A percentile compares a stretch with the other conserved stretches of the same genome.
Evolutionary conservation across 2,888 invertebrate genomes (phyloP).

Genomic region (Tanypteryx hageni): DNA sequence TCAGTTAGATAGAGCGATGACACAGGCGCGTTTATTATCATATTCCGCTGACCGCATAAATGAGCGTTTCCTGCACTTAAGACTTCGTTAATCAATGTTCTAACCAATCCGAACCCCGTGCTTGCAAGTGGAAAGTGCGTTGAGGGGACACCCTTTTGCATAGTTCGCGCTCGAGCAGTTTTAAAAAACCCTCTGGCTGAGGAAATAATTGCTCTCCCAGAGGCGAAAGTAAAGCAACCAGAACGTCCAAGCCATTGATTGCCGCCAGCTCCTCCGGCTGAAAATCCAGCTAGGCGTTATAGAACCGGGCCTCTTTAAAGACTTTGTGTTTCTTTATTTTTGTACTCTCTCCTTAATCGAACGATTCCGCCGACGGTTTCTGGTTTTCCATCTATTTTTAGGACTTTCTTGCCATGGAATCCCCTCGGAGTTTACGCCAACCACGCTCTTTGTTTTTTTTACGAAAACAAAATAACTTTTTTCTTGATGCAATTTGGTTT

Average conservation of each 20-base stretch:
- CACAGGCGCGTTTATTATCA: too few species aligned
- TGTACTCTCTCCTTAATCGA: background rate
- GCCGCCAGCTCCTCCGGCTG: slow-evolving; percentile 22
- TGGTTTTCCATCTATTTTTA: slow-evolving; percentile 24
- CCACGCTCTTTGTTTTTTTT: background rate
- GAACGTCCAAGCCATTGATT: slow-evolving; percentile 53
- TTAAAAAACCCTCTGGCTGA: slow-evolving; percentile 47
- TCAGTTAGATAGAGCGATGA: too few species aligned
- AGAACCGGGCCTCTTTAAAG: background rate
- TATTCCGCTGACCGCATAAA: too few species aligned
- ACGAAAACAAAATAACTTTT: background rate
- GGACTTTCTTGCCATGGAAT: background rate
- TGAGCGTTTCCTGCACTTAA: background rate
- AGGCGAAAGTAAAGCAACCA: slow-evolving; percentile 58
- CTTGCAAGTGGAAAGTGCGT: slow-evolving; percentile 22
- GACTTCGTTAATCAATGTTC: background rate
- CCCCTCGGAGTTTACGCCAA: background rate
- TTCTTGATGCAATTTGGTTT: background rate
- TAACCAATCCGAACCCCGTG: background rate
- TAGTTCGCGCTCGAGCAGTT: slow-evolving; percentile 56
- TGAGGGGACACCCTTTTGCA: slow-evolving; percentile 8
- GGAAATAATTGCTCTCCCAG: slow-evolving; percentile 56
- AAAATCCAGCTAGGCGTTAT: background rate
- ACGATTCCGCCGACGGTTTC: background rate
- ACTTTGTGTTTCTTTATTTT: background rate